phyloP scores from a whole-genome alignment of 2,113 vertebrate species.

The human (Homo sapiens) region GRCh38 chr11:128149001-128149500 shows the following conservation, averaged over 20 bases:
- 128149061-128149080: constrained; percentile 84
- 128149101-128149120: constrained; percentile 83
- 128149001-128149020: constrained; percentile 1
- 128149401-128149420: constrained; percentile 2
- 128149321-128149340: neutral
- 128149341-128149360: neutral
- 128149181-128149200: constrained; percentile 86
- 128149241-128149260: constrained; percentile 68
- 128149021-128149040: constrained; percentile 83
- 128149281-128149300: neutral
- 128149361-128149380: neutral
- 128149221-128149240: constrained; percentile 75
- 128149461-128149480: neutral
- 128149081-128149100: constrained; percentile 84
- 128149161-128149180: constrained; percentile 86
- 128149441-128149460: no score
- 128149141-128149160: constrained; percentile 84
- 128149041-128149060: constrained; percentile 85
- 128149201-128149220: constrained; percentile 81
- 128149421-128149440: neutral
- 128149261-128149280: constrained; percentile 41
- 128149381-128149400: neutral
- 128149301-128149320: constrained; percentile 47
- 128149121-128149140: constrained; percentile 85
- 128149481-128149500: neutral